These are phyloP conservation scores for Aplysia californica DNA, from an alignment of 1,140 invertebrate species.

Conservation along the genomic window DNA sequence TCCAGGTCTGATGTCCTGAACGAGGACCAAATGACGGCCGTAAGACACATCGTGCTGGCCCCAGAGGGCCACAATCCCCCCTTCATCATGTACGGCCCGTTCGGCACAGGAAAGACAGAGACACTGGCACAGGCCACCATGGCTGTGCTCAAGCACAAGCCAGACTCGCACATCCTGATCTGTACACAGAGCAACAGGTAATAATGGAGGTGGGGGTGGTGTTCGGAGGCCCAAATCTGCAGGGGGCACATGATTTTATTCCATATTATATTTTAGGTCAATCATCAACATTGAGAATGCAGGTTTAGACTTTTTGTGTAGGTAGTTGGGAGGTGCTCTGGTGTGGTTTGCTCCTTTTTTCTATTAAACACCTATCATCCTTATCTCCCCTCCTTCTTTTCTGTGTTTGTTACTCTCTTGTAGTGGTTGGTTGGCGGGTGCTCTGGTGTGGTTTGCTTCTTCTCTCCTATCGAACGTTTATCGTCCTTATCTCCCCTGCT, in stretches of 20 bases:
- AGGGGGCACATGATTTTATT: neutral
- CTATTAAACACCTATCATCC: too few relatives aligned
- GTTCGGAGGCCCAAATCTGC: too few relatives aligned
- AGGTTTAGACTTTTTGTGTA: neutral
- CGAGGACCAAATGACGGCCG: slow-evolving; percentile 54
- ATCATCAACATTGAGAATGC: too few relatives aligned
- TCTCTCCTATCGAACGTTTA: too few relatives aligned
- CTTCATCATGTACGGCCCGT: slow-evolving; percentile 84
- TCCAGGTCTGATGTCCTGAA: slow-evolving; percentile 55
- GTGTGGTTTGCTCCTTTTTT: too few relatives aligned
- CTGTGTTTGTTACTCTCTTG: too few relatives aligned
- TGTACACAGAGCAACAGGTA: slow-evolving; percentile 89
- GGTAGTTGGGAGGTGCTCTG: too few relatives aligned
- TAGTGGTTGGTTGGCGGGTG: too few relatives aligned
- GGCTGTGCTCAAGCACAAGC: slow-evolving; percentile 77
- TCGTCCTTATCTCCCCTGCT: too few relatives aligned
- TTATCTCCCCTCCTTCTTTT: too few relatives aligned
- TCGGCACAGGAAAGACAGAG: slow-evolving; percentile 91
- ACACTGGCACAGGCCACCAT: slow-evolving; percentile 80
- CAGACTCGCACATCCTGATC: slow-evolving; percentile 79
- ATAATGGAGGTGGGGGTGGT: too few relatives aligned
- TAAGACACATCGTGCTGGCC: slow-evolving; percentile 54
- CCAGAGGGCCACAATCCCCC: slow-evolving; percentile 72
- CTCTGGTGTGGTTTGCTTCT: too few relatives aligned
- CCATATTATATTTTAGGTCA: neutral